Evolutionary conservation across 37 sponge, comb jelly and placozoan genomes (phyloP).

Genomic region (Eunapius fragilis): DNA sequence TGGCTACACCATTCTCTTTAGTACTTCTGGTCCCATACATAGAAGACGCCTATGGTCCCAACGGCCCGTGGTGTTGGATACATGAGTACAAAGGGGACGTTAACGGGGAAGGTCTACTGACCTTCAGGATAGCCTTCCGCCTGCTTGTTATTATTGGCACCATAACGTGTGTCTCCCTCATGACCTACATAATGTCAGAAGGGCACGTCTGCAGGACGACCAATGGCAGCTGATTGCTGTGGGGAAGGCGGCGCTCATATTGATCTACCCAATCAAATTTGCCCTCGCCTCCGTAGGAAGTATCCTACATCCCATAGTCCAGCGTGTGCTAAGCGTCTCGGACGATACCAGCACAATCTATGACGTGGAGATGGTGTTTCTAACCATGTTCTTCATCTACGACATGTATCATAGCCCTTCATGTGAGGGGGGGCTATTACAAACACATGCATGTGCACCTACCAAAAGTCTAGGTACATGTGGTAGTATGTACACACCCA

Average conservation of each 20-base stretch:
- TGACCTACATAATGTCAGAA: background rate
- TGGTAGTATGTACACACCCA: too few species aligned
- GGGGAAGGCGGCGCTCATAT: background rate
- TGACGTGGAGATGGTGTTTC: background rate
- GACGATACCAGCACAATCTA: background rate
- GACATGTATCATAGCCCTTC: too few species aligned
- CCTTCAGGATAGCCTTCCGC: background rate
- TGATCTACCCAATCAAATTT: background rate
- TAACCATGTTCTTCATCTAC: background rate
- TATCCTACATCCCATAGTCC: background rate
- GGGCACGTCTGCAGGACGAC: background rate
- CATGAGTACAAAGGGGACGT: background rate
- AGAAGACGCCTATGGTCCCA: background rate
- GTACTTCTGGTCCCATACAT: background rate
- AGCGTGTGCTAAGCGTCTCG: background rate
- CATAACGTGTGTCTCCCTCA: background rate
- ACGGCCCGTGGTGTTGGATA: background rate
- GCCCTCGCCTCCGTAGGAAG: background rate
- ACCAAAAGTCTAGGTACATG: too few species aligned
- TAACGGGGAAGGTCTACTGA: background rate
- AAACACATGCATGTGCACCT: too few species aligned
- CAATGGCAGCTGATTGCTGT: background rate
- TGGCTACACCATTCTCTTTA: too few species aligned
- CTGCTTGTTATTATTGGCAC: background rate
- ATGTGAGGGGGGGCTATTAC: too few species aligned